Base-by-base conservation (phyloP, 2,113 vertebrate genomes). In the Tor tambroides region DNA sequence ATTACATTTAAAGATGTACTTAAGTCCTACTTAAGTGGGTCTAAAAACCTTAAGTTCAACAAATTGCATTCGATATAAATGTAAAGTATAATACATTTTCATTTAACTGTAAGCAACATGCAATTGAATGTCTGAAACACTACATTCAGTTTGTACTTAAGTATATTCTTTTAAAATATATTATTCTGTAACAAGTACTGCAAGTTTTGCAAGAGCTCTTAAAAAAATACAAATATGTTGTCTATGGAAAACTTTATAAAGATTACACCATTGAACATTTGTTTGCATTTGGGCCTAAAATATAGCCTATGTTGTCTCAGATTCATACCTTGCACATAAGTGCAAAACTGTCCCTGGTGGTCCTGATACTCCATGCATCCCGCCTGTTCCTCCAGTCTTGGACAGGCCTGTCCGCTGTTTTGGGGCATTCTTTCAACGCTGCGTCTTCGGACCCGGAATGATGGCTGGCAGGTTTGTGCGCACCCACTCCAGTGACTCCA, bases 401-500 rank as follows among this genome's bases (percentile, higher is more conserved):
- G 97, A 86, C 98, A 99, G 0, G 94, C 92, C 5, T 95, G 91
- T 2, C 96, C 97, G 0, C 96, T 95, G 9, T 98, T 96, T 46
- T 67, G 78, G 0, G 97, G 94, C 88, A 95, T 93, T 89, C 93
- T 95, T 30, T 91, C 93, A 5, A 97, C 85, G 0, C 91, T 92
- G 46, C 98, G 96, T 67, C 95, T 92, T 0, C 97, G 96, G 75
- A 96, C 88, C 7, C 97, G 91, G 41, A 92, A 87, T 0, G 94
- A 91, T 0, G 96, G 95, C 26, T 92, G 91, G 77, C 98, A 98
- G 0, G 92, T 94, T 0, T 93, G 93, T 1, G 94, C 93, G 30
- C 98, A 98, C 76, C 96, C 95, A 0, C 97, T 99, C 98, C 98
- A 98, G 0, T 95, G 93, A 81, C 96, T 97, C 98, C 98, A 99